A percentile compares a stretch with the other conserved stretches of the same genome.
Evolutionary conservation across 2,797 vertebrate genomes (phyloP).

Genomic region (Geranospiza caerulescens): DNA sequence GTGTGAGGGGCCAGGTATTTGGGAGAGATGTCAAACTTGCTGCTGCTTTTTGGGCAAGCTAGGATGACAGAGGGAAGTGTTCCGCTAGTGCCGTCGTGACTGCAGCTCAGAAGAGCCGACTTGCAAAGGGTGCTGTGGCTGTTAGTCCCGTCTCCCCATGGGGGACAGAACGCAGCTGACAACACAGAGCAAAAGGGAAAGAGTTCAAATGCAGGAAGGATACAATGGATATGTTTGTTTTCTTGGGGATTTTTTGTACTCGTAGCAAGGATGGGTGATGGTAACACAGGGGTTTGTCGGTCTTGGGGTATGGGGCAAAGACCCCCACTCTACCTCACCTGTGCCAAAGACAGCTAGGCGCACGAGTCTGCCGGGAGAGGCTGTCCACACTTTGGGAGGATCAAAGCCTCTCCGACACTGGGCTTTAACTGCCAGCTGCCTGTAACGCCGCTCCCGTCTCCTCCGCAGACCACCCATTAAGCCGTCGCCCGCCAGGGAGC

Average conservation of each 20-base stretch:
- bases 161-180: conserved; percentile 29
- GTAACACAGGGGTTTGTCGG: not conserved
- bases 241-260: not conserved
- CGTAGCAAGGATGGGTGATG: not conserved
- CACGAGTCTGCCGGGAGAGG: fast-evolving
- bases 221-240: not conserved
- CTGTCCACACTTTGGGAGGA: not conserved
- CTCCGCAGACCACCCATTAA: conserved; percentile 46
- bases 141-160: fast-evolving
- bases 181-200: conserved; percentile 2
- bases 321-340: fast-evolving
- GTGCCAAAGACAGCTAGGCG: not conserved
- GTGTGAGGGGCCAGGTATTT: not conserved
- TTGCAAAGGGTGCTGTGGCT: not conserved
- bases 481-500: not conserved
- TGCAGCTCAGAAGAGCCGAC: fast-evolving
- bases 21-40: not conserved
- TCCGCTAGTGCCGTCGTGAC: fast-evolving
- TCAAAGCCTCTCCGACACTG: not conserved
- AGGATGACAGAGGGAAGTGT: not conserved
- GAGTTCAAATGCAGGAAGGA: conserved; percentile 26
- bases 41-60: not conserved
- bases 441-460: not conserved
- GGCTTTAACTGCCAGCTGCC: not conserved
- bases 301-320: not conserved